A percentile compares a stretch with the other conserved stretches of the same genome.
Conservation (phyloP, 2,888 invertebrate species). For the Conops quadrifasciatus region DNA sequence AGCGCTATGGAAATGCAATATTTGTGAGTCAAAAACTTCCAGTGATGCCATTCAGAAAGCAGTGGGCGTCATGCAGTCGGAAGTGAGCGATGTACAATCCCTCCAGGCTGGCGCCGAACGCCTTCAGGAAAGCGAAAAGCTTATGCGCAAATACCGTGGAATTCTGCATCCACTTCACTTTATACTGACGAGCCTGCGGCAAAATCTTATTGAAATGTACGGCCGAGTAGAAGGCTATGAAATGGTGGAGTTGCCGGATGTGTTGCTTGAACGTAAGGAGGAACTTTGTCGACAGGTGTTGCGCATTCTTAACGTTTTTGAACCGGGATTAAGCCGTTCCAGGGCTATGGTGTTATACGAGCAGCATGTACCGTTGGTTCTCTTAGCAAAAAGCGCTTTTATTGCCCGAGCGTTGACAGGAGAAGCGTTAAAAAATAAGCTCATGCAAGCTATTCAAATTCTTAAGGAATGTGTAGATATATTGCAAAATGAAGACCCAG, state of each 20-base stretch:
- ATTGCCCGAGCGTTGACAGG: slow-evolving; percentile 70
- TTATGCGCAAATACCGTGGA: slow-evolving; percentile 71
- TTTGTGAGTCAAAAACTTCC: slow-evolving; percentile 73
- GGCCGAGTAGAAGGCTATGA: slow-evolving; percentile 76
- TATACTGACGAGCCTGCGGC: slow-evolving; percentile 73
- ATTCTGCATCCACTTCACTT: slow-evolving; percentile 82
- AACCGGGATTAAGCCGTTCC: slow-evolving; percentile 80
- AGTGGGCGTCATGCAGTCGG: slow-evolving; percentile 72
- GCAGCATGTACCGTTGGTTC: slow-evolving; percentile 79
- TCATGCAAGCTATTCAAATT: slow-evolving; percentile 72
- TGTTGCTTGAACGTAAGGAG: slow-evolving; percentile 77
- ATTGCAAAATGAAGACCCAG: slow-evolving; percentile 72
- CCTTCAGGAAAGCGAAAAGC: slow-evolving; percentile 73
- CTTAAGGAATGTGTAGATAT: slow-evolving; percentile 74
- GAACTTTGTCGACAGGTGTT: slow-evolving; percentile 77
- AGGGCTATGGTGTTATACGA: slow-evolving; percentile 84
- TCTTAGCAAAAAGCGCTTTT: slow-evolving; percentile 74
- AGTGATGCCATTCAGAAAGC: slow-evolving; percentile 72
- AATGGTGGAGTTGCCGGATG: slow-evolving; percentile 76
- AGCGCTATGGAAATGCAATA: slow-evolving; percentile 59
- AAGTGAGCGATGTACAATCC: slow-evolving; percentile 73
- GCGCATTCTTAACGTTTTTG: slow-evolving; percentile 74
- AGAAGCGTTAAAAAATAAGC: slow-evolving; percentile 70
- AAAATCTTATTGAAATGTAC: slow-evolving; percentile 79
- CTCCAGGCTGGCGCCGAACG: slow-evolving; percentile 70